phyloP scores from a whole-genome alignment of 2,888 invertebrate genomes.

The Nomada goodeniana region DNA sequence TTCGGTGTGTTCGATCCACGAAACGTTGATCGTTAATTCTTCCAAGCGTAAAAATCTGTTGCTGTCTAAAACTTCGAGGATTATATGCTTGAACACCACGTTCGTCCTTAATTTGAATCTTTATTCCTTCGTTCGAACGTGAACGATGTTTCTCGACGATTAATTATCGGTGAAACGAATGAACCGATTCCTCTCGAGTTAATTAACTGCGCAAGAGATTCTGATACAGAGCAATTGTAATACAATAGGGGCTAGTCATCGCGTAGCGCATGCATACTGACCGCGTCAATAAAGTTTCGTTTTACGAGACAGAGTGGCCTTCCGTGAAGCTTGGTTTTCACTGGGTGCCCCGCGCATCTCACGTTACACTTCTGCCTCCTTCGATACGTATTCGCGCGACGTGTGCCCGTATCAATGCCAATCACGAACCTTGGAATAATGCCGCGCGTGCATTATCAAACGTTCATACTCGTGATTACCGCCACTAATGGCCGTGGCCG shows the following conservation, averaged over 20 bases:
- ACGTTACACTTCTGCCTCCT: constrained; percentile 11
- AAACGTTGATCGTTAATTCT: too few species aligned
- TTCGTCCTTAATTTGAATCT: too few species aligned
- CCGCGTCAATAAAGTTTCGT: constrained; percentile 28
- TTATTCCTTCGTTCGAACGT: too few species aligned
- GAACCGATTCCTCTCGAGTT: background rate
- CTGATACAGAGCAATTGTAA: background rate
- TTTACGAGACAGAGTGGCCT: constrained; percentile 27
- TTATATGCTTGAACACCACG: too few species aligned
- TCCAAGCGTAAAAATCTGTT: too few species aligned
- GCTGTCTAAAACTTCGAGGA: too few species aligned
- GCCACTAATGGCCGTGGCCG: too few species aligned
- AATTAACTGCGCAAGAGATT: constrained; percentile 2
- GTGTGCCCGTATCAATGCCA: background rate
- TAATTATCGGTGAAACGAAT: too few species aligned
- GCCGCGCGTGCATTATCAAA: background rate
- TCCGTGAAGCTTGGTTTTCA: constrained; percentile 27
- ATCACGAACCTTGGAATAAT: constrained; percentile 2
- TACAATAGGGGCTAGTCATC: background rate
- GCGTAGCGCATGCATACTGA: background rate
- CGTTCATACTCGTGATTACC: background rate
- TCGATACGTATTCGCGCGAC: background rate
- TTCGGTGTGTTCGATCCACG: too few species aligned
- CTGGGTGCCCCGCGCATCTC: background rate
- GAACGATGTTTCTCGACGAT: too few species aligned